Evolutionary conservation across 2,888 invertebrate genomes (phyloP).

Genomic region (Ormyrus labotus): DNA sequence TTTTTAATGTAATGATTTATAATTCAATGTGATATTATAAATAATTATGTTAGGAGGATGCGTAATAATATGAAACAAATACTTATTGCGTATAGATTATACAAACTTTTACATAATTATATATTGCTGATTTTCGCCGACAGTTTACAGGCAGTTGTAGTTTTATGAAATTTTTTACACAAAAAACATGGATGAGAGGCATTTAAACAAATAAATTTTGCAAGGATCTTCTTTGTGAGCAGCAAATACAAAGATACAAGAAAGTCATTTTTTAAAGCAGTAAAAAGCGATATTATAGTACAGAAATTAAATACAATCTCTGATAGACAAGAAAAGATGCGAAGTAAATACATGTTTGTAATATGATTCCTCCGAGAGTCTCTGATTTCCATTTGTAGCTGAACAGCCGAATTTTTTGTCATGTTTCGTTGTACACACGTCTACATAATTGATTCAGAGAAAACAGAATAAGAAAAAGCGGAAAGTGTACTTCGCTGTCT

Average conservation of each 20-base stretch:
- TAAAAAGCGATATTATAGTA: too few relatives aligned
- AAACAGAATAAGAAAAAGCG: not conserved
- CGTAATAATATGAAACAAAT: not conserved
- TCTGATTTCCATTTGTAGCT: too few relatives aligned
- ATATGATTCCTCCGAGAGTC: not conserved
- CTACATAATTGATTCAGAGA: not conserved
- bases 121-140: not conserved
- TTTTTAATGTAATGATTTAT: conserved; percentile 17
- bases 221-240: too few relatives aligned
- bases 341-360: conserved; percentile 3
- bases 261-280: too few relatives aligned
- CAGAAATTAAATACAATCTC: too few relatives aligned
- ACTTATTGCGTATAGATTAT: not conserved
- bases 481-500: conserved; percentile 63
- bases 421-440: conserved; percentile 12
- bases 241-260: too few relatives aligned
- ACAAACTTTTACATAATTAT: conserved; percentile 29
- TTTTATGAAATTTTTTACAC: conserved; percentile 8
- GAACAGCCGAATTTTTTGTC: not conserved
- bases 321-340: too few relatives aligned
- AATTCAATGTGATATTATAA: conserved; percentile 5
- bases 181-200: not conserved
- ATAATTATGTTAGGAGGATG: not conserved
- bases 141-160: not conserved
- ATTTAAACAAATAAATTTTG: not conserved